Evolutionary conservation across 2,888 invertebrate genomes (phyloP).

Genomic region (Hirtodrosophila cameraria): DNA sequence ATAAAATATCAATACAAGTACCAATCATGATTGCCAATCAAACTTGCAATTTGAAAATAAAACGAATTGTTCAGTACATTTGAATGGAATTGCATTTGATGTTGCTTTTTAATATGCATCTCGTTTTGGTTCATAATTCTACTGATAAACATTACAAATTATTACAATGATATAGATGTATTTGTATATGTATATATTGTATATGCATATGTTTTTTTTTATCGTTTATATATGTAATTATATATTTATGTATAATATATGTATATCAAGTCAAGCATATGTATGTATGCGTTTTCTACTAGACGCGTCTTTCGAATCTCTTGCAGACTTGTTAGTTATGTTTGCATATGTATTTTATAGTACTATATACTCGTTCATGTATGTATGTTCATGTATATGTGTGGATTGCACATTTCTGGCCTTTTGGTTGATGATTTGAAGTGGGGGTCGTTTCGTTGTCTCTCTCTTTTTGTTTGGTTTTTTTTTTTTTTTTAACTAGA

Average conservation of each 20-base stretch:
- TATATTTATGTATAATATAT: conserved; percentile 30
- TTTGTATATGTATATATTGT: conserved; percentile 63
- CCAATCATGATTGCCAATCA: no score
- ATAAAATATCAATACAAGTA: no score
- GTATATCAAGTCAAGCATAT: conserved; percentile 26
- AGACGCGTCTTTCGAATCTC: conserved; percentile 15
- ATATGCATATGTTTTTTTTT: conserved; percentile 60
- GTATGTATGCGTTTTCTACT: conserved; percentile 25
- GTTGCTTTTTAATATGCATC: conserved; percentile 46
- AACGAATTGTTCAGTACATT: not conserved
- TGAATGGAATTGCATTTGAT: conserved; percentile 27
- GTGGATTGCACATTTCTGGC: conserved; percentile 17
- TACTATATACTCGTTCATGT: conserved; percentile 32
- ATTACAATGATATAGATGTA: conserved; percentile 73
- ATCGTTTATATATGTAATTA: conserved; percentile 33
- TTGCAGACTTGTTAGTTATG: conserved; percentile 66
- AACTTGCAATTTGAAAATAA: not conserved
- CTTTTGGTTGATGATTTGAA: not conserved
- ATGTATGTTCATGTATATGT: conserved; percentile 13
- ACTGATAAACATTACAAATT: conserved; percentile 77
- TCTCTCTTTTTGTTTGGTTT: conserved; percentile 5
- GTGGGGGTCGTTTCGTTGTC: conserved; percentile 26
- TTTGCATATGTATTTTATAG: conserved; percentile 49
- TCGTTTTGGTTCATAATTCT: conserved; percentile 56
- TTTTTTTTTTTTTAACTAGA: conserved; percentile 37